These are phyloP conservation scores for Callospermophilus lateralis DNA, from an alignment of 2,113 vertebrate genomes.

Conservation along the genomic window DNA sequence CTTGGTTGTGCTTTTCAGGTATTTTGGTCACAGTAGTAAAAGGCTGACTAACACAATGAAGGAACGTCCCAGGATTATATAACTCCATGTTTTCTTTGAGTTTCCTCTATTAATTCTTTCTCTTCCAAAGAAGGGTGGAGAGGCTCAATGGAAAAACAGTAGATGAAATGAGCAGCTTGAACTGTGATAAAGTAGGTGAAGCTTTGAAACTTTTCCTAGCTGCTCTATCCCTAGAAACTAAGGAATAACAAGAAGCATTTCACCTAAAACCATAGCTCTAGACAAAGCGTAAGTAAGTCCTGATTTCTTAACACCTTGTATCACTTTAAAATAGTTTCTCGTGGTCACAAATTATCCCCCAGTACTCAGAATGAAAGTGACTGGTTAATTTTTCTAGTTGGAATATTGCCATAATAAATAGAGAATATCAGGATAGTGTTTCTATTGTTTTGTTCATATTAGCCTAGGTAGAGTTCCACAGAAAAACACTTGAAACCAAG, in stretches of 20 bases:
- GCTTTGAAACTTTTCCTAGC: neutral
- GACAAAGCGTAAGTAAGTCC: neutral
- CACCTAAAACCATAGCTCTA: neutral
- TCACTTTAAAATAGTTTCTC: neutral
- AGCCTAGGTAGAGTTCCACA: neutral
- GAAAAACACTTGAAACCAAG: neutral
- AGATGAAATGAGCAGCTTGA: neutral
- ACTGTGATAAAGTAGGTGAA: neutral
- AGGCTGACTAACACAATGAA: no score
- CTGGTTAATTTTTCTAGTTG: neutral
- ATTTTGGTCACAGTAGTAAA: no score
- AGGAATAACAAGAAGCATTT: neutral
- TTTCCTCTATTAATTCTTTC: neutral
- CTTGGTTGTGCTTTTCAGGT: no score
- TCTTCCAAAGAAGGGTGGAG: neutral
- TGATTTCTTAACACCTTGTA: neutral
- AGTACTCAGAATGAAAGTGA: neutral
- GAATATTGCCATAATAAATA: neutral
- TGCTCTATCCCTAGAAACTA: no score
- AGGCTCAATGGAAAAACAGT: neutral
- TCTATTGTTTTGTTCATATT: neutral
- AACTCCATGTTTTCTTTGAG: neutral
- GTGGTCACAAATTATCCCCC: neutral
- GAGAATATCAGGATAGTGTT: neutral
- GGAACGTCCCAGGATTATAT: fast-evolving